Evolutionary conservation across 2,888 invertebrate species (phyloP).

Genomic region (Nesidiocoris tenuis): DNA sequence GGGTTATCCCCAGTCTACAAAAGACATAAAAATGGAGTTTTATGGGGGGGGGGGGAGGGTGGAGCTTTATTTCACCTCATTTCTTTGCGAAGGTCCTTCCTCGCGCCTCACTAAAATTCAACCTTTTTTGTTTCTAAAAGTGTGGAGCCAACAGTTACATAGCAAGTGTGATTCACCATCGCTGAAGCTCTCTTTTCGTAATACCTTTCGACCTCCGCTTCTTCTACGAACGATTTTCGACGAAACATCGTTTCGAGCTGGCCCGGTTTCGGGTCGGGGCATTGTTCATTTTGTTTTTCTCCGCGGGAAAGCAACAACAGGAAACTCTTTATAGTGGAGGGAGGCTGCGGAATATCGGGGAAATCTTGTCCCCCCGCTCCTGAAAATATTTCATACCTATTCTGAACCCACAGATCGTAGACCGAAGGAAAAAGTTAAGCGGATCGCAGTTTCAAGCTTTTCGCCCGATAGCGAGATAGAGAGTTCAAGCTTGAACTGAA

Average conservation of each 20-base stretch:
- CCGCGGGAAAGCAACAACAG: neutral
- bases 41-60: neutral
- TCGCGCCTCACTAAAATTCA: too few relatives aligned
- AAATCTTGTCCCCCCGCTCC: too few relatives aligned
- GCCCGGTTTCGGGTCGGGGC: neutral
- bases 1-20: neutral
- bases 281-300: neutral
- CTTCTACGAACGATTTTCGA: neutral
- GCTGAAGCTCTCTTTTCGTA: neutral
- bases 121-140: conserved; percentile 1
- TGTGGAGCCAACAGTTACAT: neutral
- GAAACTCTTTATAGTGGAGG: too few relatives aligned
- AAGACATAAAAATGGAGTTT: conserved; percentile 28
- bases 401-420: too few relatives aligned
- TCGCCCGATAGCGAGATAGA: too few relatives aligned
- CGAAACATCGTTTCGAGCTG: neutral
- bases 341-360: too few relatives aligned
- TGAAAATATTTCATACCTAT: too few relatives aligned
- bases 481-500: too few relatives aligned
- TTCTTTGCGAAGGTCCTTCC: conserved; percentile 10
- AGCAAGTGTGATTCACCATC: neutral
- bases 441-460: too few relatives aligned
- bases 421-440: too few relatives aligned
- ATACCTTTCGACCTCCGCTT: too few relatives aligned
- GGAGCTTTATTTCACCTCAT: conserved; percentile 27